These are phyloP conservation scores for Micropoecilia bifurca DNA, from an alignment of 2,797 vertebrate species.

Conservation along the genomic window DNA sequence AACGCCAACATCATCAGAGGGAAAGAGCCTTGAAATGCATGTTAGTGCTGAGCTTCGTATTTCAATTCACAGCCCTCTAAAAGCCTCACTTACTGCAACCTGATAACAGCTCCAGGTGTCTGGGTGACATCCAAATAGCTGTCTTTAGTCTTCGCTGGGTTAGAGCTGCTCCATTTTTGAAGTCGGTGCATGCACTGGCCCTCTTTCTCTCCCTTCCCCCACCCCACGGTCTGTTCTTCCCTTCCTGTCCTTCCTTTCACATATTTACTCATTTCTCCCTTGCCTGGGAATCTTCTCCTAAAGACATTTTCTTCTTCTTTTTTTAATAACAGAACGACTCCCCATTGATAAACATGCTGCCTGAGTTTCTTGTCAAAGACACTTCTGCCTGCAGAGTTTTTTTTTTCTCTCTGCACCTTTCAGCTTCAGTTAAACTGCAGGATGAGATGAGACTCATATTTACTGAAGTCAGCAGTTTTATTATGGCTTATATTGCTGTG, in stretches of 20 bases:
- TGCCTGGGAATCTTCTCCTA: constrained; percentile 38
- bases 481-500: constrained; percentile 66
- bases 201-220: not conserved
- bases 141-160: constrained; percentile 57
- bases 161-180: constrained; percentile 38
- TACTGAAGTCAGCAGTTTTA: constrained; percentile 75
- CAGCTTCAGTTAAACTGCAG: constrained; percentile 51
- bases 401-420: constrained; percentile 46
- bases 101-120: constrained; percentile 74
- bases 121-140: constrained; percentile 68
- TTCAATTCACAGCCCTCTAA: constrained; percentile 69
- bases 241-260: constrained; percentile 26
- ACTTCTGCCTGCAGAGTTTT: constrained; percentile 44
- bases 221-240: constrained; percentile 17
- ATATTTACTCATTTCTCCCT: constrained; percentile 20
- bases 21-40: constrained; percentile 66
- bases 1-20: constrained; percentile 64
- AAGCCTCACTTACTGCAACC: constrained; percentile 59
- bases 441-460: constrained; percentile 62
- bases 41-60: constrained; percentile 72
- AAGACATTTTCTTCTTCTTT: constrained; percentile 29
- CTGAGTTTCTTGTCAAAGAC: constrained; percentile 48
- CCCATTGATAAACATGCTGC: constrained; percentile 53
- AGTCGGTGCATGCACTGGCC: constrained; percentile 18
- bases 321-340: constrained; percentile 35